Base-by-base conservation (phyloP, 2,888 invertebrate species). In the Polymixis lichenea region DNA sequence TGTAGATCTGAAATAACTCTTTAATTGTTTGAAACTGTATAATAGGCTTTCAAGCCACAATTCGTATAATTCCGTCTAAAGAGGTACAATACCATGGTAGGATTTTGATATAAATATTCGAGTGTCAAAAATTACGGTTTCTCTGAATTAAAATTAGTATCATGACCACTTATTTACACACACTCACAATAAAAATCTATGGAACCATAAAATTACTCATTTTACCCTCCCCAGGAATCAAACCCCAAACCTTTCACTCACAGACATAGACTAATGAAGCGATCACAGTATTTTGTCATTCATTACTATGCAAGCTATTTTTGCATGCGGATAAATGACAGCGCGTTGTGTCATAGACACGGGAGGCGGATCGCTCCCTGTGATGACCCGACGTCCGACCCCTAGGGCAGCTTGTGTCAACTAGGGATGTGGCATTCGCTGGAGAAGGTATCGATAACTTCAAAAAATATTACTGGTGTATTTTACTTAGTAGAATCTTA, bases 361-460 rank as follows among this genome's bases (percentile, higher is more conserved):
- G 91, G 91, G 90, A 90, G 90, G 85, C 88, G 90, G 90, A 89
- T 92, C 92, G 90, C 89, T 91, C 90, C 90, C 93, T 91, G 90
- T 93, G 94, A 94, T 93, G 95, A 94, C 93, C 94, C 91, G 89
- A 90, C 92, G 88, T 89, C 88, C 91, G 90, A 93, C 92, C 95
- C 92, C 92, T 91, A 90, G 92, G 91, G 91, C 88, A 81, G 88
- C 85, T 78, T 80, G 77, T 80, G 80, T 75, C 75, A 72, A 72
- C 80, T 89, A 91, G 91, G 85, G 90, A 85, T 82, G 90, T 62
- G 32, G 1, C 46, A n/a, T 25, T 22, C n/a, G 73, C 49, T n/a
- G 2, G 25, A 64, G 19, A 60, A 15, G 15, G 22, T 72, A 65
- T 77, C 82, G 78, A 67, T 78, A 46, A 46, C 43, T 46, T 46